Base-by-base conservation (phyloP, 2,888 invertebrate genomes). In the Nymphalis urticae region DNA sequence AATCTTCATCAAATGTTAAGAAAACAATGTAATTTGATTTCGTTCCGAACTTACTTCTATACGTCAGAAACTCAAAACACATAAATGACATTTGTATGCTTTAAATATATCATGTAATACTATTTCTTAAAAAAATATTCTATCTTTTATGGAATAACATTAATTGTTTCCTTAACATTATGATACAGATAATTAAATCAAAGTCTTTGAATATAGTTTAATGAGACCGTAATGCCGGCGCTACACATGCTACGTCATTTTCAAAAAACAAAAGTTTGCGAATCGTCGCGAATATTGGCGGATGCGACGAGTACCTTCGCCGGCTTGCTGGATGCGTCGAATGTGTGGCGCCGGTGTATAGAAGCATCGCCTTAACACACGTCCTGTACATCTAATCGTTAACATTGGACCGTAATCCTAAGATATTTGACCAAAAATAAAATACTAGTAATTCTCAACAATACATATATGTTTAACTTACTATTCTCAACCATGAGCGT, bases 391-490 rank as follows among this genome's bases (percentile, higher is more conserved):
- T 77, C 76, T 83, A 85, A 82, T 73, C 76, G 77, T 83, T 82
- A 89, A 90, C 89, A 87, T 89, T 90, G 88, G 91, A 85, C 88
- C 88, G 79, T 82, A 80, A 56, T 78, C 78, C 79, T 86, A 85
- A 76, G 82, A 78, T 78, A 79, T 80, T 69, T 86, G 85, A 90
- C 86, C 90, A 89, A 88, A 89, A 88, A 90, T 89, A 90, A 91
- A 90, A 91, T 89, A 88, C 87, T 85, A 87, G 79, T 80, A 89
- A 84, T 82, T 85, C 80, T 90, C 87, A 90, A 91, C 90, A 90
- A 87, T 88, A 85, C 78, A 87, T 85, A 86, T 85, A 87, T 83
- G 82, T 80, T 79, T 74, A 78, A 80, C 79, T 77, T 80, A 79
- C 77, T 77, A 75, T 75, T 81, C 78, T 79, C 81, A 85, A 85